These are phyloP conservation scores for Apostichopus californicus DNA, from an alignment of 35 echinoderm and acorn worm genomes.

Conservation along the genomic window DNA sequence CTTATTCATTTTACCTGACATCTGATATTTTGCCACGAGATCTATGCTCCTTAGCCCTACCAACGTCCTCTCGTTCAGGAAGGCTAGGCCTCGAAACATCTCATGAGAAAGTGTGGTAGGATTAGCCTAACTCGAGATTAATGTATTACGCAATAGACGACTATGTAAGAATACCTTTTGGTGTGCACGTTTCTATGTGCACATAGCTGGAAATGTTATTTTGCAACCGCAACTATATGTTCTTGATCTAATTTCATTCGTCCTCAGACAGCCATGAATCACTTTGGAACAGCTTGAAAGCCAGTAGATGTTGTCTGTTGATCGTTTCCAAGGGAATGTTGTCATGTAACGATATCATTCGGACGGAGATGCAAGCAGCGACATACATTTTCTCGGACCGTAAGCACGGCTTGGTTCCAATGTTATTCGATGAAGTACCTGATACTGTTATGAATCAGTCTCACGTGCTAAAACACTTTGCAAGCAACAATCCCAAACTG, in stretches of 20 bases:
- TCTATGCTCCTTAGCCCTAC: no score
- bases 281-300: neutral
- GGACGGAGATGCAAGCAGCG: neutral
- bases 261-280: neutral
- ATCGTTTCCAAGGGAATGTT: neutral
- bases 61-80: no score
- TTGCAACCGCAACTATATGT: neutral
- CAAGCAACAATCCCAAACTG: neutral
- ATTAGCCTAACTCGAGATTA: no score
- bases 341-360: neutral
- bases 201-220: neutral
- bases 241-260: neutral
- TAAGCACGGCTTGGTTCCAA: neutral
- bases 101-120: neutral
- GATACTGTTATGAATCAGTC: neutral
- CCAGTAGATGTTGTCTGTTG: constrained; percentile 7
- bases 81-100: no score
- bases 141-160: no score
- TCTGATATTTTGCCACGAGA: no score
- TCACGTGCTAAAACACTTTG: neutral
- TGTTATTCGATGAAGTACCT: neutral
- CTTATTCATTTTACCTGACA: no score
- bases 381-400: constrained; percentile 18
- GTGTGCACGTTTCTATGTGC: neutral
- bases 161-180: neutral